Conservation (phyloP, 2,888 invertebrate genomes). For the Protodeltote pygarga region DNA sequence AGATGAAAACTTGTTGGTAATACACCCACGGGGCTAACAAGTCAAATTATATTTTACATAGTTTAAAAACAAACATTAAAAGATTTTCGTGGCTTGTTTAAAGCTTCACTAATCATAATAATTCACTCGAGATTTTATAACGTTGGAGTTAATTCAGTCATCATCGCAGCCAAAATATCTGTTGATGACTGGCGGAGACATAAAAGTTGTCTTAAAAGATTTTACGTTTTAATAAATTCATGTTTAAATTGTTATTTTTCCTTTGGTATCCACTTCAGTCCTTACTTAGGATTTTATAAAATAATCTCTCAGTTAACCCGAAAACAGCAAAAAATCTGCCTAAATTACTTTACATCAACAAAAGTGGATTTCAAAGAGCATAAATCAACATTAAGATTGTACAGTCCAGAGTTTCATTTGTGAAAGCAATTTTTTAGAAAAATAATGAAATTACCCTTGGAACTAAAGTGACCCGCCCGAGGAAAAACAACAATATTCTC, state of each 20-base stretch:
- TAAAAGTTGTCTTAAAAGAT: slow-evolving; percentile 25
- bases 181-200: slow-evolving; percentile 14
- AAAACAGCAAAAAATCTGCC: slow-evolving; percentile 50
- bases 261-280: slow-evolving; percentile 20
- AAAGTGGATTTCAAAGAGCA: slow-evolving; percentile 68
- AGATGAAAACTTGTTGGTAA: slow-evolving; percentile 68
- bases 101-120: slow-evolving; percentile 26
- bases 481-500: slow-evolving; percentile 83
- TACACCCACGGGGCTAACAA: slow-evolving; percentile 48
- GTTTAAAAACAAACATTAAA: slow-evolving; percentile 36
- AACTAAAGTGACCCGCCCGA: slow-evolving; percentile 82
- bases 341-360: slow-evolving; percentile 63
- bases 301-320: slow-evolving; percentile 39
- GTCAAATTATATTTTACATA: slow-evolving; percentile 45
- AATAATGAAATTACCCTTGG: slow-evolving; percentile 81
- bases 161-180: slow-evolving; percentile 15
- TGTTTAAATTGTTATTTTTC: slow-evolving; percentile 29
- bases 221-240: slow-evolving; percentile 34
- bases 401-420: slow-evolving; percentile 71
- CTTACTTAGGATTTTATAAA: slow-evolving; percentile 34
- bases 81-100: slow-evolving; percentile 26
- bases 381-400: slow-evolving; percentile 73
- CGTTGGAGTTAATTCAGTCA: slow-evolving; percentile 19
- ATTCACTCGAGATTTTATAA: slow-evolving; percentile 25
- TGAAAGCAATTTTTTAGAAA: slow-evolving; percentile 72